These are phyloP conservation scores for Lepisosteus osseus DNA, from an alignment of 2,113 vertebrate species.

Conservation along the genomic window DNA sequence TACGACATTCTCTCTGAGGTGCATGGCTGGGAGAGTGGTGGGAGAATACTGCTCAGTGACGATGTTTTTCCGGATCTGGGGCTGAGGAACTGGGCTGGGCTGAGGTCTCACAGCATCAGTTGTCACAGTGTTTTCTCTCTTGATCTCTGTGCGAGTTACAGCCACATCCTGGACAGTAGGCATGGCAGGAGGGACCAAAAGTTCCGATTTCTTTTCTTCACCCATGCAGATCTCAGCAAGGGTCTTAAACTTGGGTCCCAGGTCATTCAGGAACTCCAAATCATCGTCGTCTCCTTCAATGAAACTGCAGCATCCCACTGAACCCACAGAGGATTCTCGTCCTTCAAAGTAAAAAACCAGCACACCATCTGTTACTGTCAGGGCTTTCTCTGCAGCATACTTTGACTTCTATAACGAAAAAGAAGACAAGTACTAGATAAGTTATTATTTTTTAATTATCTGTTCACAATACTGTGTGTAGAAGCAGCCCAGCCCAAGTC, in stretches of 20 bases:
- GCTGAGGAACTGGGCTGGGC: neutral
- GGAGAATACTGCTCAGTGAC: neutral
- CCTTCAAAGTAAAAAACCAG: slow-evolving; percentile 80
- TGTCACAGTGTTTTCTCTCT: neutral
- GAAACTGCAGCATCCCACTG: slow-evolving; percentile 84
- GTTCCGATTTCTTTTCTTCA: slow-evolving; percentile 47
- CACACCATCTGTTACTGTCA: slow-evolving; percentile 62
- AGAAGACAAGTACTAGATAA: no score
- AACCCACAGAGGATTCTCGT: slow-evolving; percentile 69
- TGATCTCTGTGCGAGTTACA: neutral
- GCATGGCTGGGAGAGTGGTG: neutral
- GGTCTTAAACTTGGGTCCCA: slow-evolving; percentile 87
- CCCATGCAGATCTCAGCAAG: slow-evolving; percentile 84
- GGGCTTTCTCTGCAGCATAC: slow-evolving; percentile 58
- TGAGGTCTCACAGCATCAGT: neutral
- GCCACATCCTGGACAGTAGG: neutral
- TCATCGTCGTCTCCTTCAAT: slow-evolving; percentile 74
- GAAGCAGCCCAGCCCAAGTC: no score
- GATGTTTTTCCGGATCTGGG: neutral
- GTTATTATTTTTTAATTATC: no score
- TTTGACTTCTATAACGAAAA: slow-evolving; percentile 73
- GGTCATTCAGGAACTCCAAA: slow-evolving; percentile 78
- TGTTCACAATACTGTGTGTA: no score
- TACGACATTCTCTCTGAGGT: neutral
- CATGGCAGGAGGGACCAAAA: neutral